Evolutionary conservation across 1,140 invertebrate genomes (phyloP).

Genomic region (Diorhabda carinulata): DNA sequence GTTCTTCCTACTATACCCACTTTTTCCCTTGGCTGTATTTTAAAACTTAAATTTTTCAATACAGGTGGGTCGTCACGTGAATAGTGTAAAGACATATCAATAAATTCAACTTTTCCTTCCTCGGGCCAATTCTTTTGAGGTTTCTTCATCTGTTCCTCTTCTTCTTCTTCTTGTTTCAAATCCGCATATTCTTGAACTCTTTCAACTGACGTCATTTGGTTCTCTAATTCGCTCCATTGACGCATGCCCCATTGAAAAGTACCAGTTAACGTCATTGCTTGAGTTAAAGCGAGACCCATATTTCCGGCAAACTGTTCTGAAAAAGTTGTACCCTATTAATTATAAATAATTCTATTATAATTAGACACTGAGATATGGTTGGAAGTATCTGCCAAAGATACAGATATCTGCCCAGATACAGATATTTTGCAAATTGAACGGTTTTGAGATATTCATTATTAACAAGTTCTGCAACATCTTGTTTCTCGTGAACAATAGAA

Average conservation of each 20-base stretch:
- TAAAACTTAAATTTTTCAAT: slow-evolving; percentile 54
- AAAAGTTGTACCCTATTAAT: neutral
- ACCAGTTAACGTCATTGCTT: slow-evolving; percentile 54
- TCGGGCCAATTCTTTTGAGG: slow-evolving; percentile 46
- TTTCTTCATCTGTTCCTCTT: slow-evolving; percentile 39
- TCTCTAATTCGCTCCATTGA: slow-evolving; percentile 68
- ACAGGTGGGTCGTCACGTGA: slow-evolving; percentile 47
- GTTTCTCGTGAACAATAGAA: too few relatives aligned
- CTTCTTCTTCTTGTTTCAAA: slow-evolving; percentile 25
- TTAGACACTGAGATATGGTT: too few relatives aligned
- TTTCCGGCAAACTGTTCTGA: slow-evolving; percentile 49
- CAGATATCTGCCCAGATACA: too few relatives aligned
- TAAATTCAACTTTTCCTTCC: slow-evolving; percentile 25
- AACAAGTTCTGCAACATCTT: too few relatives aligned
- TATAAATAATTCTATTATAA: too few relatives aligned
- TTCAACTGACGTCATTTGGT: slow-evolving; percentile 64
- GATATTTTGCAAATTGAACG: too few relatives aligned
- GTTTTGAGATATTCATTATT: too few relatives aligned
- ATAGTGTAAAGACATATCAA: slow-evolving; percentile 57
- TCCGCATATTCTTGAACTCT: slow-evolving; percentile 48
- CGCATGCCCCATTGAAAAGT: slow-evolving; percentile 70
- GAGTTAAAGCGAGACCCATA: slow-evolving; percentile 56
- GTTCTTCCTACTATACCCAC: slow-evolving; percentile 68
- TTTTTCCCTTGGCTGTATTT: slow-evolving; percentile 57
- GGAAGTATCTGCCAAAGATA: too few relatives aligned